Percentiles rank a stretch among this genome's conserved stretches.
Conservation (phyloP, 2,113 vertebrate genomes). For the Anoplopoma fimbria region DNA sequence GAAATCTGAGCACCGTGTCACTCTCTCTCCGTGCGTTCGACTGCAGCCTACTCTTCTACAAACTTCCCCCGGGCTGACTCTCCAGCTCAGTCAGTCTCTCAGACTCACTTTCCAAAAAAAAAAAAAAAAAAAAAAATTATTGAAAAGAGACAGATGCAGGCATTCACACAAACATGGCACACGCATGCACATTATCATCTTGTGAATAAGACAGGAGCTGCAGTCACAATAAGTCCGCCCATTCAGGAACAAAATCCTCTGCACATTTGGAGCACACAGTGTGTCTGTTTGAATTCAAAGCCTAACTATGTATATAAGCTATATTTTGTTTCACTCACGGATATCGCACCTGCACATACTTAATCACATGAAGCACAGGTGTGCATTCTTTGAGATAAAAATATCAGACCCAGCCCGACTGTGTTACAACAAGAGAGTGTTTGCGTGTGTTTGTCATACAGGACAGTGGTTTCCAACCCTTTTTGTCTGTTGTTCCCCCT, state of each 20-base stretch:
- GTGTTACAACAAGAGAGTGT: slow-evolving; percentile 18
- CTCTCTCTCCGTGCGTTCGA: slow-evolving; percentile 6
- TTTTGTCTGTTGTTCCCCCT: not conserved
- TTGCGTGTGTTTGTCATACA: slow-evolving; percentile 9
- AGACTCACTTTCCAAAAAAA: no score
- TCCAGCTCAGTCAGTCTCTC: no score
- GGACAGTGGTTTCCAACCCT: not conserved
- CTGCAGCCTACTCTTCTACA: not conserved
- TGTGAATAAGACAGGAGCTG: slow-evolving; percentile 33
- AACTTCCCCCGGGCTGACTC: no score
- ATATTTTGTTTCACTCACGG: slow-evolving; percentile 23
- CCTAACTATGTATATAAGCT: slow-evolving; percentile 9
- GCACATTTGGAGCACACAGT: not conserved
- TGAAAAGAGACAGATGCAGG: slow-evolving; percentile 20
- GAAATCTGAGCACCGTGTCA: slow-evolving; percentile 67
- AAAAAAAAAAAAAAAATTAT: not conserved
- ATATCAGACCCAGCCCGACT: slow-evolving; percentile 47
- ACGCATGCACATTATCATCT: not conserved
- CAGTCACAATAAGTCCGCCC: slow-evolving; percentile 10
- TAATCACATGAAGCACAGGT: slow-evolving; percentile 77
- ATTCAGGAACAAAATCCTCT: slow-evolving; percentile 40
- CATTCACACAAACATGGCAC: slow-evolving; percentile 39
- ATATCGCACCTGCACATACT: slow-evolving; percentile 78
- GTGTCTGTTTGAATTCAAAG: slow-evolving; percentile 21
- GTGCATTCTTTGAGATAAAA: slow-evolving; percentile 73